Base-by-base conservation (phyloP, 2,888 invertebrate species). In the Stegophylla sp. region DNA sequence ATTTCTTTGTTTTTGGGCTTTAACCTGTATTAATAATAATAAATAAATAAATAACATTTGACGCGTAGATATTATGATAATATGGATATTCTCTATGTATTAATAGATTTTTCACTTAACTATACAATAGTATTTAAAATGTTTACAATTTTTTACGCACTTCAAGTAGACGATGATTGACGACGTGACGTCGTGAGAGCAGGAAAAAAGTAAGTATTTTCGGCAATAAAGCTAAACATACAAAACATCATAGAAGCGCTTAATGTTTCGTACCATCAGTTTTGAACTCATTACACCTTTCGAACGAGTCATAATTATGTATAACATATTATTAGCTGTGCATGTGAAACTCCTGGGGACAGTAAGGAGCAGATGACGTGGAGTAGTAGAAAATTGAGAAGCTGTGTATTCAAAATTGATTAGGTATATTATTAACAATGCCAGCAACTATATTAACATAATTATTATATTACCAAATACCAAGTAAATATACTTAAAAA, bases 21-120 rank as follows among this genome's bases (percentile, higher is more conserved):
- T n/a, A n/a, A n/a, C n/a, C n/a, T n/a, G n/a, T n/a, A n/a, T n/a
- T n/a, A n/a, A n/a, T n/a, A n/a, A n/a, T n/a, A n/a, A n/a, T n/a
- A n/a, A n/a, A n/a, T n/a, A n/a, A n/a, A 48, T n/a, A 71, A 34
- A 48, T 10, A 59, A 41, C 56, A 72, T 56, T 13, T 5, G 56
- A 59, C 59, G 59, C 72, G 41, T 59, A 59, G 59, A 17, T 7
- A 23, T 51, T 7, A 66, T 15, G 17, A n/a, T 15, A 10, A 72
- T 34, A 51, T 48, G 43, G 23, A 13, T 71, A 51, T 71, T 71
- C 51, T 43, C 4, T 7, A 23, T 7, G 17, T 72, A 56, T 72
- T 34, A 72, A 72, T 56, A 56, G 71, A 41, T 23, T 56, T 56
- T 56, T 20, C 56, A 53, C 43, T 56, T 20, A 26, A 23, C 26